These are phyloP conservation scores for Elachura formosa DNA, from an alignment of 2,113 vertebrate genomes.

Conservation along the genomic window DNA sequence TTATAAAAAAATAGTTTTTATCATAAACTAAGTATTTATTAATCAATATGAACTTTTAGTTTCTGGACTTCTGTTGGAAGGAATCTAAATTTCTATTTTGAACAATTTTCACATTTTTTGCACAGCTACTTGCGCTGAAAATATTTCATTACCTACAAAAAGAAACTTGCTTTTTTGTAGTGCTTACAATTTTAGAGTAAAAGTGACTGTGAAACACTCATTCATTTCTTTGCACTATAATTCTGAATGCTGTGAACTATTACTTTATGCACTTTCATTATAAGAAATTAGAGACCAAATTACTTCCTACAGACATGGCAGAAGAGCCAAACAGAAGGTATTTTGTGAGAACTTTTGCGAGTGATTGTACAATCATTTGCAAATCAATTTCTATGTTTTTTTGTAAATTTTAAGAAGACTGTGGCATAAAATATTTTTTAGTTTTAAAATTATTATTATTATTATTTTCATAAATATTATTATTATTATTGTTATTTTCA, in stretches of 20 bases:
- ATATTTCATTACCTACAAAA: background rate
- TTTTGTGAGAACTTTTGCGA: background rate
- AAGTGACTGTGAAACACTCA: background rate
- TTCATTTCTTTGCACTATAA: background rate
- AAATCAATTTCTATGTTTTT: fast-evolving
- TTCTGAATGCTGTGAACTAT: background rate
- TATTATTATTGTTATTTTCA: background rate
- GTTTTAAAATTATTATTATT: background rate
- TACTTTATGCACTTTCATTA: background rate
- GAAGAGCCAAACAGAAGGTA: background rate
- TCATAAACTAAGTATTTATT: background rate
- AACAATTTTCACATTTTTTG: background rate
- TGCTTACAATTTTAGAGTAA: background rate
- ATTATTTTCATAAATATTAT: background rate
- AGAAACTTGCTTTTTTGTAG: background rate
- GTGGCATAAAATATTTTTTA: background rate
- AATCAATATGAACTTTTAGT: background rate
- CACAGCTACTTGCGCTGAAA: background rate
- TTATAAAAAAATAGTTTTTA: background rate
- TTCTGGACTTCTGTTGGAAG: background rate
- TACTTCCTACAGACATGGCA: background rate
- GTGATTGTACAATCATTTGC: background rate
- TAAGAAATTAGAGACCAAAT: background rate
- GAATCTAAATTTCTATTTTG: background rate
- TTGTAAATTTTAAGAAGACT: background rate